Conservation (phyloP, 2,797 vertebrate genomes). For the Acrossocheilus wenchowensis region DNA sequence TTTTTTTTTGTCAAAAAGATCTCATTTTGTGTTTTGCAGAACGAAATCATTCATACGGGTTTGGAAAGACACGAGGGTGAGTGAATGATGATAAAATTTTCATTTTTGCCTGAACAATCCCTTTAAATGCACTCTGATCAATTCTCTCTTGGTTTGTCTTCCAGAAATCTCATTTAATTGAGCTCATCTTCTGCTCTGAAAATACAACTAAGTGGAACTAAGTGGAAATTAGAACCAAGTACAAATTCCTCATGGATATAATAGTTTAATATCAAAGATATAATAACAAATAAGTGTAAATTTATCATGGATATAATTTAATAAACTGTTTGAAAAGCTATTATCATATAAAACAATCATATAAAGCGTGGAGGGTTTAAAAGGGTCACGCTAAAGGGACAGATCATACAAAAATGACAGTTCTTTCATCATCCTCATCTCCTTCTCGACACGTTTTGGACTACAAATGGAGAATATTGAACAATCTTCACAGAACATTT, state of each 20-base stretch:
- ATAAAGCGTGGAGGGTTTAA: not conserved
- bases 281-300: not conserved
- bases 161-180: not conserved
- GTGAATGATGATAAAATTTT: not conserved
- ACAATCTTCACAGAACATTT: not conserved
- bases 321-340: not conserved
- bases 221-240: conserved; percentile 14
- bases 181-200: conserved; percentile 7
- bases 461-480: not conserved
- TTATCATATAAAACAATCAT: too few relatives aligned
- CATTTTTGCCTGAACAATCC: not conserved
- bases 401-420: not conserved
- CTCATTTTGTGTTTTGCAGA: not conserved
- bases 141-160: conserved; percentile 12
- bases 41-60: not conserved
- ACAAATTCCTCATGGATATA: not conserved
- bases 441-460: not conserved
- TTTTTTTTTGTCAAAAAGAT: not conserved
- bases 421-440: not conserved
- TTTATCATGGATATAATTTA: conserved; percentile 2
- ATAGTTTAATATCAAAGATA: not conserved
- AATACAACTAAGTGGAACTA: conserved; percentile 1
- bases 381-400: not conserved
- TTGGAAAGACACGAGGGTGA: not conserved
- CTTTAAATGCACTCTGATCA: not conserved